Conservation (phyloP, 2,113 vertebrate species). For the Laticauda laticaudata region DNA sequence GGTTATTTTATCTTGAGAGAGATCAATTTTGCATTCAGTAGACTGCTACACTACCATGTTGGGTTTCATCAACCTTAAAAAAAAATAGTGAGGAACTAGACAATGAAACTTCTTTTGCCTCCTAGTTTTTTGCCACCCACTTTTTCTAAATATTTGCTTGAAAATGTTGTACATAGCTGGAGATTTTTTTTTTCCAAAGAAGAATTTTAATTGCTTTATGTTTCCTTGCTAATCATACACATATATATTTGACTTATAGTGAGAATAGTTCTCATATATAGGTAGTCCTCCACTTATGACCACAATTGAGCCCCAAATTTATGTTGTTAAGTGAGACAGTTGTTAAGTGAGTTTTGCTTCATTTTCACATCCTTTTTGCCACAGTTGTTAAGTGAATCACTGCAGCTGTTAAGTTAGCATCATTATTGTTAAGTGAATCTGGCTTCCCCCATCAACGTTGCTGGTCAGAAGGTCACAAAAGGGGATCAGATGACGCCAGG, state of each 20-base stretch:
- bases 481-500: no score
- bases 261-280: not conserved
- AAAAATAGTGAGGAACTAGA: not conserved
- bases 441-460: no score
- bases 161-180: not conserved
- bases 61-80: not conserved
- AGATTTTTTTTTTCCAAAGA: not conserved
- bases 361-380: no score
- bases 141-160: not conserved
- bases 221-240: not conserved
- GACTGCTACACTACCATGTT: not conserved
- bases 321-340: no score
- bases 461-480: no score
- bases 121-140: not conserved
- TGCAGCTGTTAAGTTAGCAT: no score
- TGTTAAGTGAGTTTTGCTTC: no score
- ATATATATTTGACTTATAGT: not conserved
- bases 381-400: no score
- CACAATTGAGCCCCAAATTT: no score
- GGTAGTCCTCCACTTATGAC: not conserved
- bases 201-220: not conserved
- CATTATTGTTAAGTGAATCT: no score
- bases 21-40: not conserved
- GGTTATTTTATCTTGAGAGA: not conserved
- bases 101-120: not conserved